These are phyloP conservation scores for Apostichopus japonicus DNA, from an alignment of 35 echinoderm and acorn worm genomes.

Conservation along the genomic window DNA sequence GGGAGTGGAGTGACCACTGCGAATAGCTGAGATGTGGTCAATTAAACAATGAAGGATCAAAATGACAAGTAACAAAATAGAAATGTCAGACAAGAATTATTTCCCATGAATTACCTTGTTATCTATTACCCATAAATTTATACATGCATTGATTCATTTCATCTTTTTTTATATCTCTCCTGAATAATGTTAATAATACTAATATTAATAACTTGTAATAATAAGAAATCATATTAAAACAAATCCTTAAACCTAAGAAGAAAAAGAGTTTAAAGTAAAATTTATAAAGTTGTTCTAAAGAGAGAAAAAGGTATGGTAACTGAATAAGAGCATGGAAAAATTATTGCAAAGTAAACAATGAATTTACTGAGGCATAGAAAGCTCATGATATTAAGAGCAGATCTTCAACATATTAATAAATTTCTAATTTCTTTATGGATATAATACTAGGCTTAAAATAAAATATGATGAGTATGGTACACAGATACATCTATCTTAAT, in stretches of 20 bases:
- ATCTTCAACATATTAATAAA: not conserved
- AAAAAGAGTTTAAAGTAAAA: conserved; percentile 20
- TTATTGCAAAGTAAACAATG: not conserved
- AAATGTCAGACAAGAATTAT: not conserved
- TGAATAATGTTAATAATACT: not conserved
- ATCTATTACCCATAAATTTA: conserved; percentile 47
- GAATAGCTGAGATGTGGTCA: no score
- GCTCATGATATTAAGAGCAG: not conserved
- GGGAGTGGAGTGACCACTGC: no score
- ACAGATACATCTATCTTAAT: not conserved
- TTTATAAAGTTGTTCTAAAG: not conserved
- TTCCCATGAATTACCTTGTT: conserved; percentile 13
- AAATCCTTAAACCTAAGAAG: not conserved
- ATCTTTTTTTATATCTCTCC: conserved; percentile 7
- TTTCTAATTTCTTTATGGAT: not conserved
- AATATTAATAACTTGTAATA: not conserved
- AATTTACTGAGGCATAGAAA: conserved; percentile 5
- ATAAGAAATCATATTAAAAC: conserved; percentile 10
- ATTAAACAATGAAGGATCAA: no score
- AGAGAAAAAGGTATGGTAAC: conserved; percentile 1
- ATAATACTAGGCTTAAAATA: not conserved
- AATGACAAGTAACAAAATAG: no score
- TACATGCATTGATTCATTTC: conserved; percentile 22
- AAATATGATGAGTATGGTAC: not conserved
- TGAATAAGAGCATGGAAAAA: conserved; percentile 9